phyloP scores from a whole-genome alignment of 2,113 vertebrate genomes.

The Atlantisia rogersi region DNA sequence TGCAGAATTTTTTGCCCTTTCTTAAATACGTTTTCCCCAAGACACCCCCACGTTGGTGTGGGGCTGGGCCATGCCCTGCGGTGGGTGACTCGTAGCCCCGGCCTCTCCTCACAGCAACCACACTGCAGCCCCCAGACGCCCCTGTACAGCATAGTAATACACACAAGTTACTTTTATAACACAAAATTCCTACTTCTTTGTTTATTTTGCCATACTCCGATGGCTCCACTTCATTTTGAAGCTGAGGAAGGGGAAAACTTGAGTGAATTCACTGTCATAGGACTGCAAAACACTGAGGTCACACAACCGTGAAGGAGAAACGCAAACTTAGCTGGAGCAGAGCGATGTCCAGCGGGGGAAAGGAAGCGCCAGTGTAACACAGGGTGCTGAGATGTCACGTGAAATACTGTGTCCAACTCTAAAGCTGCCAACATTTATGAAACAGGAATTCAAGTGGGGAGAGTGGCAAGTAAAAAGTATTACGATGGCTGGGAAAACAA shows the following conservation, averaged over 20 bases:
- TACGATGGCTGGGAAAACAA: background rate
- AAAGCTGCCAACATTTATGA: background rate
- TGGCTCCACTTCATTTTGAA: background rate
- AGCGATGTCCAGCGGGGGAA: background rate
- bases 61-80: accelerated
- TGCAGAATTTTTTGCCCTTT: background rate
- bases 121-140: background rate
- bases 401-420: background rate
- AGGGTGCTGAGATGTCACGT: background rate
- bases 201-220: background rate
- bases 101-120: background rate
- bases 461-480: background rate
- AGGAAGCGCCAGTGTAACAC: background rate
- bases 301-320: background rate
- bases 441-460: background rate
- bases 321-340: background rate
- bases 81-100: background rate
- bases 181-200: background rate
- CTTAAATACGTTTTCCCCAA: accelerated
- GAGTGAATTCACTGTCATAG: background rate
- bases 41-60: accelerated
- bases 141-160: accelerated
- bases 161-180: background rate
- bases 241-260: background rate
- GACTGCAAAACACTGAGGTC: background rate